Evolutionary conservation across 2,888 invertebrate species (phyloP), one percentile per base, ranked within the genome.

Genomic region (Ennomos quercinarius): DNA sequence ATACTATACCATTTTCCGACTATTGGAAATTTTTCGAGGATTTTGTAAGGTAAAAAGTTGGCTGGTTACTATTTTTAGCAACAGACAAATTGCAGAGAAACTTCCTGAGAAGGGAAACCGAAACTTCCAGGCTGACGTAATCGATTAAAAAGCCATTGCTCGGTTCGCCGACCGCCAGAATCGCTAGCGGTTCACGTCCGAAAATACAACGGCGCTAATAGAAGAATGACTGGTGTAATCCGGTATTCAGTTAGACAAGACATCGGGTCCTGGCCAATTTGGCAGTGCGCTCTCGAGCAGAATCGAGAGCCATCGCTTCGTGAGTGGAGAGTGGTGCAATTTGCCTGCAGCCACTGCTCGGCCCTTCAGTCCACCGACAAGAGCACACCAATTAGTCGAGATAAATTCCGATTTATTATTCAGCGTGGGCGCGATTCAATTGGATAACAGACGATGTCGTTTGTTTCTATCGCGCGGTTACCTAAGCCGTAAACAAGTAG

Each of bases 381-480:
- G 83, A 81, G 86, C 79, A 73, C 80, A 80, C 89, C 89, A 89
- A 90, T 89, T 90, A 90, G 83, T 77, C 72, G 82, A 80, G 81
- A 83, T 82, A 81, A 84, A 86, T 84, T 83, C 78, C 77, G 77
- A 83, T 87, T 89, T 85, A 83, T 81, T 83, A 85, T 83, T 83
- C 83, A 79, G 76, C 72, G 79, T 80, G 76, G 78, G 78, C 72
- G 73, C 76, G 64, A 76, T 78, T 77, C 80, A 79, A 82, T 80
- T 82, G 78, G 79, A 77, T 83, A 83, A 83, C 78, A 79, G 78
- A 77, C 64, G 69, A 65, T 67, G 71, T 64, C 74, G 70, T 70
- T 74, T 77, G 72, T 73, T 74, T 70, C 69, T 64, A 72, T 71
- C 61, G 68, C 59, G 59, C 65, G 64, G 58, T 73, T 68, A 67